These are phyloP conservation scores for Crocallis elinguaria DNA, from an alignment of 2,888 invertebrate genomes.

Conservation along the genomic window DNA sequence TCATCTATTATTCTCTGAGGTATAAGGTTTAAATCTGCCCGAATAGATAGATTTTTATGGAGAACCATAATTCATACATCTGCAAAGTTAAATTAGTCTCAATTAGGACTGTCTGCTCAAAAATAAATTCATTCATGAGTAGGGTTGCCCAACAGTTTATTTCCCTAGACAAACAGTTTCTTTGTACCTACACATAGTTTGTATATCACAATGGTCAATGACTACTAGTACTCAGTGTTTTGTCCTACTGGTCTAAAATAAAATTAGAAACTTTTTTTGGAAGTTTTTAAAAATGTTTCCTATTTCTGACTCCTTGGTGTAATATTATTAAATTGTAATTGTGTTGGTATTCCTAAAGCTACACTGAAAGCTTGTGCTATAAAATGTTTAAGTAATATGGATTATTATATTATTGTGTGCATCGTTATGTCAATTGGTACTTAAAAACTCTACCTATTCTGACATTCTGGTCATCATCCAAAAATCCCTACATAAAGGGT, in stretches of 20 bases:
- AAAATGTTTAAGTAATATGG: no score
- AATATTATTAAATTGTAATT: no score
- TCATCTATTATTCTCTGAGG: constrained; percentile 6
- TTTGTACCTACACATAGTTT: not conserved
- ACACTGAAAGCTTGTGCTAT: no score
- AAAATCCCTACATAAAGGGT: no score
- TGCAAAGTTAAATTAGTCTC: constrained; percentile 59
- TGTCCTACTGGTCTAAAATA: not conserved
- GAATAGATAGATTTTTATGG: constrained; percentile 20
- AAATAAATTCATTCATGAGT: constrained; percentile 60
- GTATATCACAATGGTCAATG: no score
- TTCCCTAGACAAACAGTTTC: not conserved
- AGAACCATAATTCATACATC: constrained; percentile 19
- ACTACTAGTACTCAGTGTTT: no score
- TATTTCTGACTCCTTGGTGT: no score
- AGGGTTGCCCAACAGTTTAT: constrained; percentile 13
- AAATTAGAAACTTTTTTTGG: not conserved
- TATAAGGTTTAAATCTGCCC: constrained; percentile 52
- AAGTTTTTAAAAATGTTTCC: not conserved
- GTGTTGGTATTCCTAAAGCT: no score
- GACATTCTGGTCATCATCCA: no score
- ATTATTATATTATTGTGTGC: no score
- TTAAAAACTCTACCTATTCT: no score
- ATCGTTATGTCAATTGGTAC: no score
- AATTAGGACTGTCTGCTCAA: constrained; percentile 65